Conservation (phyloP, 2,797 vertebrate genomes). For the Trachops cirrhosus region DNA sequence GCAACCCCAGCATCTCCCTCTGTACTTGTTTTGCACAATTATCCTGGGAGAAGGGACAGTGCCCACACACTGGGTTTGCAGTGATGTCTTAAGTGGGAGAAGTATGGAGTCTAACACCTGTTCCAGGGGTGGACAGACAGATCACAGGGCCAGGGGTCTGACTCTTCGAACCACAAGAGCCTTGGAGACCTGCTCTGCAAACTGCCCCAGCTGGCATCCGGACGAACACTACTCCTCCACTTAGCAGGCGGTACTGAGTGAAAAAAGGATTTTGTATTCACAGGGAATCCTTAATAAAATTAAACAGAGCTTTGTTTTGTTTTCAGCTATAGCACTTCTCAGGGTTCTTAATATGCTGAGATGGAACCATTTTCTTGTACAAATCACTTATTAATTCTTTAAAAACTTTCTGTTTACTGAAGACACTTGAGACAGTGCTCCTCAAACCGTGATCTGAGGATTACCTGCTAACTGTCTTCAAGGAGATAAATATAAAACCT, state of each 20-base stretch:
- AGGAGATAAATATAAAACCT: not conserved
- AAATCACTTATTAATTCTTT: not conserved
- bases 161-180: not conserved
- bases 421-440: not conserved
- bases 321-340: not conserved
- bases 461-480: not conserved
- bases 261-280: not conserved
- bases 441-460: not conserved
- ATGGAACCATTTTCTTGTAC: not conserved
- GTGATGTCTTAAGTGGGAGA: not conserved
- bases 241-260: not conserved
- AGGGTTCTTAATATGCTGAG: not conserved
- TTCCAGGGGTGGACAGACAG: not conserved
- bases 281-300: not conserved
- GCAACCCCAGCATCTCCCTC: not conserved
- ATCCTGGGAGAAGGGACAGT: not conserved
- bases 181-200: not conserved
- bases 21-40: not conserved
- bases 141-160: not conserved
- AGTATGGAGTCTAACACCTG: not conserved
- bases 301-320: not conserved
- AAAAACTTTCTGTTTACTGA: not conserved
- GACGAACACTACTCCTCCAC: fast-evolving
- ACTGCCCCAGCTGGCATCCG: not conserved
- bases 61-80: not conserved